A percentile compares a stretch with the other conserved stretches of the same genome.
Conservation (phyloP, 2,888 invertebrate genomes). For the Strigamia crassipes region DNA sequence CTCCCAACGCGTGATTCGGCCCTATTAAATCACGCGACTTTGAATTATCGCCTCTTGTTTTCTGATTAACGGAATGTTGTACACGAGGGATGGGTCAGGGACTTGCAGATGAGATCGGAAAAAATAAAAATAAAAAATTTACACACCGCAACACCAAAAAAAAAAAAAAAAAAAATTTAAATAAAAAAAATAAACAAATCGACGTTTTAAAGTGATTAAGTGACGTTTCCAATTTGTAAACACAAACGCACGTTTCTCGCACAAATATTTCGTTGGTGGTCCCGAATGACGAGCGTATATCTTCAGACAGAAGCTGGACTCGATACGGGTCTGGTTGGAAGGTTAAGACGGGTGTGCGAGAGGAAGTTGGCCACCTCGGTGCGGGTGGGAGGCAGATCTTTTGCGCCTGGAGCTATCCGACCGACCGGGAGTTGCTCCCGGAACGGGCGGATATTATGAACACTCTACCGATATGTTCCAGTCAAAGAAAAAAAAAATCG, state of each 20-base stretch:
- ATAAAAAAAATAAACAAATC: background rate
- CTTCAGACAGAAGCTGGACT: background rate
- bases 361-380: conserved; percentile 25
- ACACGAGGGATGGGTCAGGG: background rate
- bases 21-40: conserved; percentile 28
- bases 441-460: conserved; percentile 27
- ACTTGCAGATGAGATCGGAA: background rate
- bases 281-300: background rate
- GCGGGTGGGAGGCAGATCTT: conserved; percentile 12
- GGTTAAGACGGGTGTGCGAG: background rate
- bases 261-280: conserved; percentile 14
- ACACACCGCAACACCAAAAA: background rate
- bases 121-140: background rate
- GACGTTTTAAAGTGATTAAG: background rate
- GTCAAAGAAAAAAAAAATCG: background rate
- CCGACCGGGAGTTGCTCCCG: conserved; percentile 40
- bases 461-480: background rate
- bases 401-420: background rate
- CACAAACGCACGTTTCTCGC: background rate
- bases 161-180: background rate
- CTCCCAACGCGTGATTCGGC: conserved; percentile 37
- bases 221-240: too few relatives aligned
- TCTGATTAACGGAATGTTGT: conserved; percentile 33
- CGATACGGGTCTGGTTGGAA: background rate
- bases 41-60: conserved; percentile 40